Evolutionary conservation across 2,113 vertebrate genomes (phyloP).

Genomic region (Ploceus nigricollis): DNA sequence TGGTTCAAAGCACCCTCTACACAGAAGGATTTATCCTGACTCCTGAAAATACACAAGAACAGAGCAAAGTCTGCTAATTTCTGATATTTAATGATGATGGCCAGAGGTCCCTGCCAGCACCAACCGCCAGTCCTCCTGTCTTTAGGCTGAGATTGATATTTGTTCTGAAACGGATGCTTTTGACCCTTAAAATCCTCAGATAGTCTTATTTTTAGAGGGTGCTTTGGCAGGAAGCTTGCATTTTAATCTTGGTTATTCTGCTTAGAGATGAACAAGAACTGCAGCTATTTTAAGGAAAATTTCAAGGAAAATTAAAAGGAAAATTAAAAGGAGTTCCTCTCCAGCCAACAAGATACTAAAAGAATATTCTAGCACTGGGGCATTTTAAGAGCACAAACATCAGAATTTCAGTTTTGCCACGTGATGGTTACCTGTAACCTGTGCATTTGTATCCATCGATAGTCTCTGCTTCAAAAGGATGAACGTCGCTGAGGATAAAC

Average conservation of each 20-base stretch:
- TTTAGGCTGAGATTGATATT: neutral
- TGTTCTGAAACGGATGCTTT: neutral
- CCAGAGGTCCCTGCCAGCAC: neutral
- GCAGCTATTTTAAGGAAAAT: neutral
- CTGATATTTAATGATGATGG: neutral
- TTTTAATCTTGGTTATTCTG: neutral
- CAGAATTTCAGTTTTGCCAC: neutral
- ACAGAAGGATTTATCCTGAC: conserved; percentile 90
- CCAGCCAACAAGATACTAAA: neutral
- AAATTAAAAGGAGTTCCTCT: neutral
- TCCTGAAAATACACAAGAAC: conserved; percentile 74
- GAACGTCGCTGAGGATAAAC: conserved; percentile 81
- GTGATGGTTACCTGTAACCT: conserved; percentile 85
- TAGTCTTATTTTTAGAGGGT: neutral
- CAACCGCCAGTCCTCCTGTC: neutral
- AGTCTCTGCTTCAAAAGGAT: conserved; percentile 75
- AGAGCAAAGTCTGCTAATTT: neutral
- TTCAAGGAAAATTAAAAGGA: neutral
- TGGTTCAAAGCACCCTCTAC: conserved; percentile 86
- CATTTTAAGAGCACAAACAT: neutral
- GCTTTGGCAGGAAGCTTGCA: neutral
- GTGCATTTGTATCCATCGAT: conserved; percentile 85
- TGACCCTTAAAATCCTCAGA: neutral
- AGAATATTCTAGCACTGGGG: neutral
- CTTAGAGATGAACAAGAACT: neutral